Evolutionary conservation across 2,888 invertebrate genomes (phyloP), one percentile per base, ranked within the genome.

Genomic region (Miltochrista miniata): DNA sequence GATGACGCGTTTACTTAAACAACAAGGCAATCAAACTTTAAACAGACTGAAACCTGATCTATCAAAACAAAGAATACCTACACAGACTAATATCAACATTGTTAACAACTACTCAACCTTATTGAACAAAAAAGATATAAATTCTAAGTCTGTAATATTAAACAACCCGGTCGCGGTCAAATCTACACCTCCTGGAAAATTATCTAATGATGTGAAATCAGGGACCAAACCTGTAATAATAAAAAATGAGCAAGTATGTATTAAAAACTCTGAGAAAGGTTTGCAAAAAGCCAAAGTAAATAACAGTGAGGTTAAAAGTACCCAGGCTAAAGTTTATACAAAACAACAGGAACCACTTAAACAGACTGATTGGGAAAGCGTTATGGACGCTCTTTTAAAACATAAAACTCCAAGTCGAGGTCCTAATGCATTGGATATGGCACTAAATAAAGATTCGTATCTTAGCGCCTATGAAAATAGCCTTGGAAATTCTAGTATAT

Each of bases 321-420:
- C 10, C 11, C 49, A 52, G 14, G 30, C 40, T n/a, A 52, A 46
- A 44, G 10, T 39, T 42, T 24, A 1, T n/a, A 38, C 33, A 8
- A 45, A 29, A 33, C 24, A 34, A 34, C 35, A 15, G 9, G 48
- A 36, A 3, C 3, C 33, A 13, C 10, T 8, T 40, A 49, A 49
- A 29, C 51, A 56, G 44, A 65, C 56, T 14, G 85, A 88, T 59
- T 90, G 90, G 90, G 74, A 82, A 57, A 75, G 71, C 41, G 91
- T 91, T 7, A 77, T 90, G 77, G 74, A 85, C 56, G 85, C 77
- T 40, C 58, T 91, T 45, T 64, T 78, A 43, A 78, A 85, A 47
- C 85, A 85, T 37, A 90, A 87, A 59, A 90, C 91, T 3, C 87
- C 87, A 1, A 77, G 73, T 35, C 76, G 87, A 56, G 86, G 84